Conservation (phyloP, 2,797 vertebrate genomes). For the Carduelis carduelis region DNA sequence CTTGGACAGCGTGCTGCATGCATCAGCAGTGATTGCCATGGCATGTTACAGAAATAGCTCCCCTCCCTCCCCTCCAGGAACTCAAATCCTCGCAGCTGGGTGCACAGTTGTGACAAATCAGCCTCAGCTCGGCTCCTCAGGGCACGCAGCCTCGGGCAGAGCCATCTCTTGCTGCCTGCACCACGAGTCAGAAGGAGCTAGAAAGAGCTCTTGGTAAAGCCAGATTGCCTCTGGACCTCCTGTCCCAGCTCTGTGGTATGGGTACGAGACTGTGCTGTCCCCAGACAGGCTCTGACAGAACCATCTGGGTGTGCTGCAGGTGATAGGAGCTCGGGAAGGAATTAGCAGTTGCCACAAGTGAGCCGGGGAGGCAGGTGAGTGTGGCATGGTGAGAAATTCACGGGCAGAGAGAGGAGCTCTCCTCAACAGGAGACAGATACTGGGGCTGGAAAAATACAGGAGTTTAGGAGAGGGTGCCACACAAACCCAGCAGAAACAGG, state of each 20-base stretch:
- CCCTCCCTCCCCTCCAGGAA: neutral
- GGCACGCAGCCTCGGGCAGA: neutral
- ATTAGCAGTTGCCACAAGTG: neutral
- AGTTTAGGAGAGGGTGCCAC: neutral
- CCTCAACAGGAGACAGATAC: neutral
- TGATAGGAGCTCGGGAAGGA: neutral
- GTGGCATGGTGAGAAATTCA: neutral
- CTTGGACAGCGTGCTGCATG: neutral
- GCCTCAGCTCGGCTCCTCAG: neutral
- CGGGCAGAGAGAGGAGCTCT: neutral
- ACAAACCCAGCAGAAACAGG: neutral
- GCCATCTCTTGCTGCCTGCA: neutral
- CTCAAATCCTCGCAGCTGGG: neutral
- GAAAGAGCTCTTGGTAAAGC: neutral
- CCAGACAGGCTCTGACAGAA: neutral
- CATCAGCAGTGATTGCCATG: neutral
- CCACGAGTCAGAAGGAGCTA: neutral
- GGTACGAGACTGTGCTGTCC: neutral
- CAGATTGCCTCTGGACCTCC: neutral
- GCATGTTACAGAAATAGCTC: constrained; percentile 9
- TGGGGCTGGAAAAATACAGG: neutral
- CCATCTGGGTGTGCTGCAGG: neutral
- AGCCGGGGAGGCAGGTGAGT: neutral
- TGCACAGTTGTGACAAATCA: neutral
- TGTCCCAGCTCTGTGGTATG: neutral